phyloP scores from a whole-genome alignment of 2,888 invertebrate species.

The Lordiphosa fenestrarum region DNA sequence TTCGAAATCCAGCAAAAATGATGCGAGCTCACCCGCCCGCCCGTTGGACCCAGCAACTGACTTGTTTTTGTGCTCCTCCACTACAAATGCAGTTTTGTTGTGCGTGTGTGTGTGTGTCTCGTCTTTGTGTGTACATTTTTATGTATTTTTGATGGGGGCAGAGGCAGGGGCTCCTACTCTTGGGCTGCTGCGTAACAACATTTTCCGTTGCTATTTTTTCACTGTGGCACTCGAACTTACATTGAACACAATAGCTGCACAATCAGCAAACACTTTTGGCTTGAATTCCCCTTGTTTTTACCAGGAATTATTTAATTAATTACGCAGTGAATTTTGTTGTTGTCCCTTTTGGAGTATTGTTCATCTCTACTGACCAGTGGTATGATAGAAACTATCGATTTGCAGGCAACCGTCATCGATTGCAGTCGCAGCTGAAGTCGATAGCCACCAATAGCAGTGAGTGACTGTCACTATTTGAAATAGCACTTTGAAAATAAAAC shows the following conservation, averaged over 20 bases:
- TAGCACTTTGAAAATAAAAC: too few relatives aligned
- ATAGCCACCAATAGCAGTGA: too few relatives aligned
- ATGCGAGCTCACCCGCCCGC: constrained; percentile 16
- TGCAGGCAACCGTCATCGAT: too few relatives aligned
- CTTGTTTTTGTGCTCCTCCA: constrained; percentile 63
- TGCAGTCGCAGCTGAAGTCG: too few relatives aligned
- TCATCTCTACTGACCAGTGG: too few relatives aligned
- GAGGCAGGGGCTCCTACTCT: constrained; percentile 36
- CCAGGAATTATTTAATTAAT: constrained; percentile 44
- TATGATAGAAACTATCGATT: too few relatives aligned
- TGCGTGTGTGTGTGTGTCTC: constrained; percentile 23
- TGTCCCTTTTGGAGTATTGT: constrained; percentile 22
- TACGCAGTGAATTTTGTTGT: constrained; percentile 60
- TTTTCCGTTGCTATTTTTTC: constrained; percentile 23
- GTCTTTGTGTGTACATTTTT: constrained; percentile 35
- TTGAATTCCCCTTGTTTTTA: constrained; percentile 14
- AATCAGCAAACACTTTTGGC: constrained; percentile 23
- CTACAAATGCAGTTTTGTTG: constrained; percentile 34
- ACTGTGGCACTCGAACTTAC: constrained; percentile 39
- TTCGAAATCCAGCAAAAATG: constrained; percentile 20
- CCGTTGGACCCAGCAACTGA: constrained; percentile 32
- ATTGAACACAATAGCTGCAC: constrained; percentile 20
- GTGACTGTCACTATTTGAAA: too few relatives aligned
- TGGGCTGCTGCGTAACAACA: constrained; percentile 58
- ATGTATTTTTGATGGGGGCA: constrained; percentile 37